A percentile compares a stretch with the other conserved stretches of the same genome.
Conservation (phyloP, 2,113 vertebrate genomes). For the Damaliscus lunatus region DNA sequence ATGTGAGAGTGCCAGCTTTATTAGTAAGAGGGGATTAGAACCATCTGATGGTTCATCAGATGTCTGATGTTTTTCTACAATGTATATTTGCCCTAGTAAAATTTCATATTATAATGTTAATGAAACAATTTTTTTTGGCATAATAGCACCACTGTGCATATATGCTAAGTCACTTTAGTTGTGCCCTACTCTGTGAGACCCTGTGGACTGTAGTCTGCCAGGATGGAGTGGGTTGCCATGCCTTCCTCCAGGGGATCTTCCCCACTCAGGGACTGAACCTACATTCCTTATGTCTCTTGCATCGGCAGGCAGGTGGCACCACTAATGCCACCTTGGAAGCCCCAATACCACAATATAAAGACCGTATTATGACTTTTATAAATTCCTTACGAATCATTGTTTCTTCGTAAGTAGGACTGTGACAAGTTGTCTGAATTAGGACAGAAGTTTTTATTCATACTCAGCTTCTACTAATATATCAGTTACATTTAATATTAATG, state of each 20-base stretch:
- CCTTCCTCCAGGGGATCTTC: background rate
- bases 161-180: too few relatives aligned
- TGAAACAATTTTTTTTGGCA: slow-evolving; percentile 74
- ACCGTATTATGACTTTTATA: slow-evolving; percentile 60
- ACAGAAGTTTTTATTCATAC: slow-evolving; percentile 11
- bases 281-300: background rate
- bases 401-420: slow-evolving; percentile 55
- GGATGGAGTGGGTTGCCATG: background rate
- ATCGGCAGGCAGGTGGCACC: background rate
- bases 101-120: slow-evolving; percentile 65
- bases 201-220: background rate
- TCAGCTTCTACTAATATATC: background rate
- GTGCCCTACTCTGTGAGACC: background rate
- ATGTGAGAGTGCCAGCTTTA: slow-evolving; percentile 39
- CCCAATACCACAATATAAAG: slow-evolving; percentile 53
- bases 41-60: slow-evolving; percentile 31
- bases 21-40: slow-evolving; percentile 55
- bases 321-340: background rate
- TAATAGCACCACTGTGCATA: slow-evolving; percentile 39
- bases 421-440: slow-evolving; percentile 35
- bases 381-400: slow-evolving; percentile 50
- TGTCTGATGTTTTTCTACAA: slow-evolving; percentile 31
- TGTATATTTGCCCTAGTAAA: slow-evolving; percentile 71
- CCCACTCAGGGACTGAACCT: background rate
- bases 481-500: background rate